These are phyloP conservation scores for Temnothorax longispinosus DNA, from an alignment of 1,140 invertebrate species.

Conservation along the genomic window DNA sequence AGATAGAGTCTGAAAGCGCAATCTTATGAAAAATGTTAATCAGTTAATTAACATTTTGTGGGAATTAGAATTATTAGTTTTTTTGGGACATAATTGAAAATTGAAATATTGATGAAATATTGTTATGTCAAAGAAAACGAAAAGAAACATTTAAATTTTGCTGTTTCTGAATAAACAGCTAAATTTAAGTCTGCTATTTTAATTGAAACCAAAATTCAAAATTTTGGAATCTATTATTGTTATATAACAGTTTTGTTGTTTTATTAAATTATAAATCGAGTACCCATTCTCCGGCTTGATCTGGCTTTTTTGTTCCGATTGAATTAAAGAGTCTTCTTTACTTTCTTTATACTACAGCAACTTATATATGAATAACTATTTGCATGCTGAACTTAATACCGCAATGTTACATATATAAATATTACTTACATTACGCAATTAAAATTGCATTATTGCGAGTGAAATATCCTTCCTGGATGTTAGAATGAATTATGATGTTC, in stretches of 20 bases:
- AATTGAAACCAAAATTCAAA: background rate
- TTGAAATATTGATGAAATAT: background rate
- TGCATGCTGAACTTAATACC: background rate
- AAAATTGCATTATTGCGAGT: slow-evolving; percentile 46
- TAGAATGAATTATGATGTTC: background rate
- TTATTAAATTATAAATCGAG: background rate
- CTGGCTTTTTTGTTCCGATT: background rate
- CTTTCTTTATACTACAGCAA: background rate
- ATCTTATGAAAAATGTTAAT: background rate
- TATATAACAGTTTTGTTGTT: background rate
- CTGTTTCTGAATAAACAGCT: background rate
- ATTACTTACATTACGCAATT: slow-evolving; percentile 23
- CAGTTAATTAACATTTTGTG: background rate
- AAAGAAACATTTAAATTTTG: background rate
- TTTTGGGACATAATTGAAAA: background rate
- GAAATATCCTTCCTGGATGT: background rate
- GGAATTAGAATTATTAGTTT: background rate
- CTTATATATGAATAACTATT: background rate
- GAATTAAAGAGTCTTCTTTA: background rate
- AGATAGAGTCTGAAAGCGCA: background rate
- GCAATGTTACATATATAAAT: background rate
- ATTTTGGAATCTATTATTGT: background rate
- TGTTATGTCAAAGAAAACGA: background rate
- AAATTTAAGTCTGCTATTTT: background rate
- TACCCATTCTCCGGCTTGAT: background rate